Evolutionary conservation across 1,140 invertebrate genomes (phyloP).

Genomic region (Drosophila pandora): DNA sequence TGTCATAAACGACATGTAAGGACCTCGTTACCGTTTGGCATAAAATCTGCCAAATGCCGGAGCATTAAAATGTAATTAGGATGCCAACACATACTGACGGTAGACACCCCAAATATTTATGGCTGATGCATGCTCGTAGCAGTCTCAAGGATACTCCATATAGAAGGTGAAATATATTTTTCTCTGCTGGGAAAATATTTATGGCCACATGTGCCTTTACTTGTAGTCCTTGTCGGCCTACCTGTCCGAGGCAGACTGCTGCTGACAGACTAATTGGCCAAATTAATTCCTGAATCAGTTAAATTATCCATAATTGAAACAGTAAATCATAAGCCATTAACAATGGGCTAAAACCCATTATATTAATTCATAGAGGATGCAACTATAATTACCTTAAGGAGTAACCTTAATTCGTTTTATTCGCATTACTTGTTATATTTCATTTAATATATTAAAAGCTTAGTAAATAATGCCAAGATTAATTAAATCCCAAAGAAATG

Average conservation of each 20-base stretch:
- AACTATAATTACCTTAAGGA: too few relatives aligned
- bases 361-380: not conserved
- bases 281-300: slow-evolving; percentile 16
- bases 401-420: not conserved
- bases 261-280: slow-evolving; percentile 25
- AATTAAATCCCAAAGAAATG: not conserved
- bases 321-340: slow-evolving; percentile 2
- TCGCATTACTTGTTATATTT: not conserved
- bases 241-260: slow-evolving; percentile 15
- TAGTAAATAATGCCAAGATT: not conserved
- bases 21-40: slow-evolving; percentile 43
- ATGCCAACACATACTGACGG: slow-evolving; percentile 27
- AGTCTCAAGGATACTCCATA: slow-evolving; percentile 27
- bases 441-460: not conserved
- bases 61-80: slow-evolving; percentile 66
- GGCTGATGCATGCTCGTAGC: slow-evolving; percentile 35
- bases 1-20: slow-evolving; percentile 15
- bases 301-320: slow-evolving; percentile 23
- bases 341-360: not conserved
- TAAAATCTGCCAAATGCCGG: slow-evolving; percentile 41
- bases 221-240: slow-evolving; percentile 9
- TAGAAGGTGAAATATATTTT: slow-evolving; percentile 5
- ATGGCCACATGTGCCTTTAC: slow-evolving; percentile 6
- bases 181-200: slow-evolving; percentile 25
- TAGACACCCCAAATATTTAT: slow-evolving; percentile 42